Conservation (phyloP, 2,113 vertebrate species). For the Sinosuthora webbiana region DNA sequence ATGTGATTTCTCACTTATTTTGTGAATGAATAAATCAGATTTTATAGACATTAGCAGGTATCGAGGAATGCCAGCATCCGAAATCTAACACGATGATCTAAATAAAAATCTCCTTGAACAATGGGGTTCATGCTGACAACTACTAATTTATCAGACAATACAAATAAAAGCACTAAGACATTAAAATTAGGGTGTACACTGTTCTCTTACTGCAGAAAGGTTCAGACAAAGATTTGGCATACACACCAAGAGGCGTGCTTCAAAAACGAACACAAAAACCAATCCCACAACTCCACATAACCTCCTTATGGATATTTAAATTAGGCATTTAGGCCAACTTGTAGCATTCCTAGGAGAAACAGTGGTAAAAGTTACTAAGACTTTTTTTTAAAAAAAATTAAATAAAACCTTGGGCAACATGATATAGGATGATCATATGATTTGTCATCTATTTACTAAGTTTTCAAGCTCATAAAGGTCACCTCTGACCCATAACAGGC, state of each 20-base stretch:
- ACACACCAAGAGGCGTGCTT: neutral
- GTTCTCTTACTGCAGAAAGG: neutral
- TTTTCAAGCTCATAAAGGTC: slow-evolving; percentile 84
- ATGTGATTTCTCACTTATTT: neutral
- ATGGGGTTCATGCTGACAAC: neutral
- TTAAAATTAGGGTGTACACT: neutral
- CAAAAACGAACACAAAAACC: neutral
- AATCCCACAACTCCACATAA: neutral
- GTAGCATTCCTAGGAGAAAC: neutral
- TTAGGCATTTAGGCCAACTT: neutral
- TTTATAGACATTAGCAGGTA: neutral
- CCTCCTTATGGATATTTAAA: neutral
- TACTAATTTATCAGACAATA: neutral
- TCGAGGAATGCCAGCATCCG: neutral
- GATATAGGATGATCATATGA: slow-evolving; percentile 55
- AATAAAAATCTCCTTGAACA: neutral
- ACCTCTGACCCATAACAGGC: slow-evolving; percentile 79
- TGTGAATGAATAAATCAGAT: neutral
- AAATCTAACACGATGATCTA: neutral
- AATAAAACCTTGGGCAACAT: neutral
- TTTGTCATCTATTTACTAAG: slow-evolving; percentile 81
- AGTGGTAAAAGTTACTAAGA: neutral
- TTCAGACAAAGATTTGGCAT: neutral
- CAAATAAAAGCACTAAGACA: neutral
- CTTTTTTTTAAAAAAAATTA: neutral